Conservation (phyloP, 30 jellyfish, hydroid and myxozoan genomes). For the Aurelia aurita complex sp. Pacific region DNA sequence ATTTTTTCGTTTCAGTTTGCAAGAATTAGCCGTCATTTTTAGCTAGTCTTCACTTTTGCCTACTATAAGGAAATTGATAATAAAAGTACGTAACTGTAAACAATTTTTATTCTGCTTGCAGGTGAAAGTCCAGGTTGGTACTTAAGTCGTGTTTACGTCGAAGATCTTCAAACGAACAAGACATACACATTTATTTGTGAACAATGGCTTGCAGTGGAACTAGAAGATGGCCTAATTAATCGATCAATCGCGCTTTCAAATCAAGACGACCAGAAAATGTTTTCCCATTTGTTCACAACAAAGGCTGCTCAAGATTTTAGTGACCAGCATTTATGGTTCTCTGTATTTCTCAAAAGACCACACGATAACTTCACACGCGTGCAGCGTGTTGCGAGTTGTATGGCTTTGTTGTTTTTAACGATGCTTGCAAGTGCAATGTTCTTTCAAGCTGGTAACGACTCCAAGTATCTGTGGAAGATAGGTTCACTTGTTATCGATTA, state of each 20-base stretch:
- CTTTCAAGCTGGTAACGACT: slow-evolving; percentile 64
- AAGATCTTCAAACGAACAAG: slow-evolving; percentile 54
- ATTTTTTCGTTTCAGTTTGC: too few species aligned
- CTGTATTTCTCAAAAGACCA: slow-evolving; percentile 69
- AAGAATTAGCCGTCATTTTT: too few species aligned
- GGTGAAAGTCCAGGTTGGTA: slow-evolving; percentile 68
- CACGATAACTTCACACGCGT: slow-evolving; percentile 83
- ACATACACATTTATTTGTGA: slow-evolving; percentile 48
- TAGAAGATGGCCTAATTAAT: slow-evolving; percentile 56
- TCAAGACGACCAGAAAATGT: slow-evolving; percentile 32
- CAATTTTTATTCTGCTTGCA: not conserved
- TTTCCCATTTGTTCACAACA: slow-evolving; percentile 60
- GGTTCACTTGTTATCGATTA: slow-evolving; percentile 68
- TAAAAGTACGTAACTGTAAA: too few species aligned
- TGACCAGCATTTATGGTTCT: slow-evolving; percentile 72
- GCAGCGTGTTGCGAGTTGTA: slow-evolving; percentile 81
- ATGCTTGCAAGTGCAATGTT: slow-evolving; percentile 95
- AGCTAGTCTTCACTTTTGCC: too few species aligned
- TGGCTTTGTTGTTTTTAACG: slow-evolving; percentile 55
- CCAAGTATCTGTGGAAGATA: slow-evolving; percentile 53
- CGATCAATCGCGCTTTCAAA: slow-evolving; percentile 25
- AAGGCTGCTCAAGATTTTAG: slow-evolving; percentile 60
- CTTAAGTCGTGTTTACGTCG: slow-evolving; percentile 51
- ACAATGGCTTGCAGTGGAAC: slow-evolving; percentile 73
- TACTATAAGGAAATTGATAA: too few species aligned